Conservation (phyloP, 2,113 vertebrate genomes). For the Rhegmatorhina hoffmannsi region DNA sequence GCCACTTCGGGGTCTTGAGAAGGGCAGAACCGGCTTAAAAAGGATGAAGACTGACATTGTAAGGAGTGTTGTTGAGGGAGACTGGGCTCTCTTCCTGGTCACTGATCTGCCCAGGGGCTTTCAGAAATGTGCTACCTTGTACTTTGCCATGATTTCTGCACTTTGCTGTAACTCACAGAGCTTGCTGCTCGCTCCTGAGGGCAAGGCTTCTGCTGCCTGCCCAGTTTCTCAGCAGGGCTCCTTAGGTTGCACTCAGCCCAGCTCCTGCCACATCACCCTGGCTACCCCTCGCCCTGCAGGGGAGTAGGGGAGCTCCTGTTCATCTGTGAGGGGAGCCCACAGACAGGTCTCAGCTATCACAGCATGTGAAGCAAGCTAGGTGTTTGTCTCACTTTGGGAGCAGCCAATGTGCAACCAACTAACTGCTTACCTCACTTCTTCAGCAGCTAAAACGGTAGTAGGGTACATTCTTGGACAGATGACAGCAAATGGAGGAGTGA, state of each 20-base stretch:
- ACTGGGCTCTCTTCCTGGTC: neutral
- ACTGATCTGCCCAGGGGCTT: neutral
- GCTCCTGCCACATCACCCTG: rapidly evolving
- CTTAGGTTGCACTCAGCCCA: neutral
- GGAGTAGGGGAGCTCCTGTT: neutral
- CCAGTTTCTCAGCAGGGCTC: neutral
- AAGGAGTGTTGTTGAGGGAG: neutral
- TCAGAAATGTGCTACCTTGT: neutral
- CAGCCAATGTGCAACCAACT: neutral
- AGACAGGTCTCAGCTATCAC: neutral
- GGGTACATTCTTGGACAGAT: neutral
- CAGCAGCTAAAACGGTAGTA: neutral
- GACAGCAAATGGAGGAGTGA: neutral
- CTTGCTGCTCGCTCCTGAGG: neutral
- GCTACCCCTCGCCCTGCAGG: neutral
- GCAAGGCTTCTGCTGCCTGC: neutral
- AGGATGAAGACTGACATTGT: neutral
- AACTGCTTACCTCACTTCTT: neutral
- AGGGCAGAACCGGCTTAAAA: neutral
- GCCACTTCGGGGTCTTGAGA: conserved; percentile 18
- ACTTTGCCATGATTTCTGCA: neutral
- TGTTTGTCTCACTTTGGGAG: rapidly evolving
- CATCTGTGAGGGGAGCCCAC: neutral
- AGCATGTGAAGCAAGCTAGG: neutral
- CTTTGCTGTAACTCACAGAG: neutral